Conservation (phyloP, 2,113 vertebrate species). For the Cololabis saira region DNA sequence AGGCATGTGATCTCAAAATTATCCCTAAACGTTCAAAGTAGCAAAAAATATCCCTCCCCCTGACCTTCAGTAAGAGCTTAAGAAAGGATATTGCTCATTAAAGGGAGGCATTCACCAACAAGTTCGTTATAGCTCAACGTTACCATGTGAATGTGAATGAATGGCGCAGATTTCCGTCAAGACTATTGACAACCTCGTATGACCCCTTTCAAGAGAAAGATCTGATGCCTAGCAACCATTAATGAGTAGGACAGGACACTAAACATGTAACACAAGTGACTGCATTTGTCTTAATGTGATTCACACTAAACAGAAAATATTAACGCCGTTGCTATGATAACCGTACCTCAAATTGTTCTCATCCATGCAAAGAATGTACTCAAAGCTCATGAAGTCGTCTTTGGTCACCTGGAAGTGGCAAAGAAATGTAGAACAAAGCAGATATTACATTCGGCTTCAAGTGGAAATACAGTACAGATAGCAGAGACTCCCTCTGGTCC, state of each 20-base stretch:
- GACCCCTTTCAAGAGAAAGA: constrained; percentile 14
- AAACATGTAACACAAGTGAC: not conserved
- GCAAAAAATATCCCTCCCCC: constrained; percentile 74
- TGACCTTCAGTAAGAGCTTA: constrained; percentile 75
- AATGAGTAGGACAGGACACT: not conserved
- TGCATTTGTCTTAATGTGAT: not conserved
- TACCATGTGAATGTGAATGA: constrained; percentile 31
- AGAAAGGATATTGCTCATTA: constrained; percentile 73
- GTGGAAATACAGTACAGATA: constrained; percentile 6
- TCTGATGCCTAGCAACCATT: not conserved
- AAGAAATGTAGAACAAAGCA: constrained; percentile 43
- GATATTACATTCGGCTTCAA: constrained; percentile 46
- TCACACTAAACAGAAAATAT: not conserved
- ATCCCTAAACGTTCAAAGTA: constrained; percentile 80
- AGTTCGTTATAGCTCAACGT: constrained; percentile 43
- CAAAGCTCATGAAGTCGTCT: constrained; percentile 91
- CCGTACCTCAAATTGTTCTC: constrained; percentile 93
- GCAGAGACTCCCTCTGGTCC: constrained; percentile 17
- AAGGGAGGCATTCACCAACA: constrained; percentile 62
- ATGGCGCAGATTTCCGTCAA: constrained; percentile 6
- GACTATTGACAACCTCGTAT: not conserved
- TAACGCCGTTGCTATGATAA: constrained; percentile 9
- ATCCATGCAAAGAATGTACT: constrained; percentile 97
- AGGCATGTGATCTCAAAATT: constrained; percentile 82
- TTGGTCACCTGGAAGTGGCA: constrained; percentile 87